These are phyloP conservation scores for Taphrorychus bicolor DNA, from an alignment of 2,888 invertebrate species.

Conservation along the genomic window DNA sequence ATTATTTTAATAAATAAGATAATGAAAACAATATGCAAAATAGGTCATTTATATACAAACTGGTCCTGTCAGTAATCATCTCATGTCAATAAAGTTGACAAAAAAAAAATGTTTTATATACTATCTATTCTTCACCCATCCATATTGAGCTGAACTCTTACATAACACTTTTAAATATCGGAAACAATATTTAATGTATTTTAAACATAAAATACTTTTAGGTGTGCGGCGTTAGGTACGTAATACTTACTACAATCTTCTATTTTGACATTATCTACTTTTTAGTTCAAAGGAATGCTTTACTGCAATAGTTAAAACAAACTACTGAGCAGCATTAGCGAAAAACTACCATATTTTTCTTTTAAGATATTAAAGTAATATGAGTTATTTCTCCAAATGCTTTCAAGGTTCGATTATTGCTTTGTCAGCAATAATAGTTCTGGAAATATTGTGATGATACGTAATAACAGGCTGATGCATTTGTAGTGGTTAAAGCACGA, in stretches of 20 bases:
- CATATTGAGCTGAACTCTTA: no score
- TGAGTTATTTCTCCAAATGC: not conserved
- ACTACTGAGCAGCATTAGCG: not conserved
- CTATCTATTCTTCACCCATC: not conserved
- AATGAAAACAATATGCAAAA: constrained; percentile 8
- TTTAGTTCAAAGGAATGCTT: no score
- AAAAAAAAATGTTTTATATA: constrained; percentile 1
- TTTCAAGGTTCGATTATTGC: not conserved
- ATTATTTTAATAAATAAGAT: constrained; percentile 17
- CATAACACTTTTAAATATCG: no score
- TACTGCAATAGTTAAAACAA: no score
- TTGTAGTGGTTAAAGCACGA: not conserved
- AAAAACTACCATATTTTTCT: not conserved
- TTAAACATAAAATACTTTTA: no score
- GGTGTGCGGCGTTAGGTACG: no score
- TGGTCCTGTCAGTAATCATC: constrained; percentile 12
- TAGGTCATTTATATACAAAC: constrained; percentile 21
- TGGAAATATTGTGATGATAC: not conserved
- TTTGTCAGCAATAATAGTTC: not conserved
- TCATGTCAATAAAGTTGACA: constrained; percentile 5
- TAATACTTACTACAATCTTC: no score
- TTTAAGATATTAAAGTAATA: not conserved
- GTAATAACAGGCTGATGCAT: not conserved
- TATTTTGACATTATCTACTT: no score
- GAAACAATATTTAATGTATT: no score